phyloP scores from a whole-genome alignment of 2,113 vertebrate species.

The Embiotoca jacksoni region DNA sequence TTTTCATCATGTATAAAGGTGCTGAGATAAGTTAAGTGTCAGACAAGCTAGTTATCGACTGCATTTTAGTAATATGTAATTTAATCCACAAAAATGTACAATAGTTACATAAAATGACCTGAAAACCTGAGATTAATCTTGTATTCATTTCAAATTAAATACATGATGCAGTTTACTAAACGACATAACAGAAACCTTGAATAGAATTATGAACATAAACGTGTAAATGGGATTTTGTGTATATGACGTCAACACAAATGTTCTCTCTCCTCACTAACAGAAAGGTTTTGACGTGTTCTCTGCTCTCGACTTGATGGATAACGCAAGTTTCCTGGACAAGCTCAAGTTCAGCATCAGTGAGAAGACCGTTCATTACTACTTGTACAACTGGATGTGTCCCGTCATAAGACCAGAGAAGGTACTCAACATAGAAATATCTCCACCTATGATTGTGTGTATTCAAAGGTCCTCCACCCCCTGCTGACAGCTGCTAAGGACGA shows the following conservation, averaged over 20 bases:
- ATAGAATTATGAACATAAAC: not conserved
- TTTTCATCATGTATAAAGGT: too few relatives aligned
- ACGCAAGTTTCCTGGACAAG: constrained; percentile 92
- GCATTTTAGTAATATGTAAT: not conserved
- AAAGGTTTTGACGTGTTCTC: constrained; percentile 94
- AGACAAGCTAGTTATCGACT: too few relatives aligned
- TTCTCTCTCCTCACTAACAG: constrained; percentile 72
- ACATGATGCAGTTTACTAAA: not conserved
- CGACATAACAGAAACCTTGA: not conserved
- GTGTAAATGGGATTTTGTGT: not conserved
- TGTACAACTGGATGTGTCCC: constrained; percentile 99
- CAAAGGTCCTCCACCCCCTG: not conserved
- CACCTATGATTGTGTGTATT: not conserved
- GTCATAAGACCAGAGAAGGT: constrained; percentile 94
- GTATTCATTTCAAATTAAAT: not conserved
- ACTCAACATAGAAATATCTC: constrained; percentile 1
- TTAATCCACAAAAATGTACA: not conserved
- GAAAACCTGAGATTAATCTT: not conserved
- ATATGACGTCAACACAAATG: not conserved
- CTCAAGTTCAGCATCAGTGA: constrained; percentile 93
- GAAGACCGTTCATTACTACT: constrained; percentile 92
- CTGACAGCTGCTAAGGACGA: not conserved
- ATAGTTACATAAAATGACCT: not conserved
- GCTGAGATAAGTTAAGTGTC: too few relatives aligned
- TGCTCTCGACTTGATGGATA: constrained; percentile 94